Base-by-base conservation (phyloP, 2,888 invertebrate species). In the Parnassius mnemosyne region DNA sequence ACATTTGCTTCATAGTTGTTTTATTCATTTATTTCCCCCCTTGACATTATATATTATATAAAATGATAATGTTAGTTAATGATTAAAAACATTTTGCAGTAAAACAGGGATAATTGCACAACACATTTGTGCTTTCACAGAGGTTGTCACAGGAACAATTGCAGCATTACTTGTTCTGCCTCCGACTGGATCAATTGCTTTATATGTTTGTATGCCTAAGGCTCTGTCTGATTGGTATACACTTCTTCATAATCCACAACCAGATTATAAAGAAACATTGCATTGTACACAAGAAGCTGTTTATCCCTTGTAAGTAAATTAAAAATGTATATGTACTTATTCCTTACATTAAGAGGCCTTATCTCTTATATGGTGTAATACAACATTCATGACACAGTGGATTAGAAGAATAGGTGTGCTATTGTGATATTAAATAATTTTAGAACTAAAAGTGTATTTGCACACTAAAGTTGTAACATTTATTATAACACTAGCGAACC, bases 261-360 rank as follows among this genome's bases (percentile, higher is more conserved):
- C 98, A 0, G 96, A 98, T 84, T 99, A 98, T 86, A 96, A 96
- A 63, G 94, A 94, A 66, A 95, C 95, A 16, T 84, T 99, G 60
- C 95, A 98, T 85, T 99, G 99, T 84, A 98, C 99, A 0, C 98
- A 99, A 79, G 99, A 99, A 89, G 98, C 98, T 62, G 98, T 99
- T 0, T 99, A 98, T 92, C 99, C 99, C 53, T 88, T 99, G 97
- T 99, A 93, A 94, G 95, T 93, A 59, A 43, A 53, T 60, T 16
- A 60, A 44, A 53, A 41, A 13, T 42, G 12, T 12, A 3, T 46
- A 10, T 9, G 54, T 57, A 10, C 2, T 43, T 43, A 43, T 16
- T 16, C 16, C 16, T 16, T 16, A 16, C 1, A 16, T 16, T 16
- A 16, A 16, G 16, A 16, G 16, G 16, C 16, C 16, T 10, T 43